Evolutionary conservation across 2,797 vertebrate species (phyloP).

Genomic region (Synaphobranchus kaupii): DNA sequence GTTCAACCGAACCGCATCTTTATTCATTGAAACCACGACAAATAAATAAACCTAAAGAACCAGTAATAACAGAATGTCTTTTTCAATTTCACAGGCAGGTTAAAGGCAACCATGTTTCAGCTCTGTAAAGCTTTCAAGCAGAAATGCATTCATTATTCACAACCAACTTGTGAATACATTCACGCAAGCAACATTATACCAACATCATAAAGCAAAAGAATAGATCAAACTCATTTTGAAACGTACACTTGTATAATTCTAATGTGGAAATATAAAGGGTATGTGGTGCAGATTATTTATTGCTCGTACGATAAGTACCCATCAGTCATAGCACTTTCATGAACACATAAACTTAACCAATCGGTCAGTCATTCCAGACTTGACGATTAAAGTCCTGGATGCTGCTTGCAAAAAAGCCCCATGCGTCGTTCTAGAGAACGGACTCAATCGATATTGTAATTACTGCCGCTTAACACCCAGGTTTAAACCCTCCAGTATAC

Average conservation of each 20-base stretch:
- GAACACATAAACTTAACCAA: background rate
- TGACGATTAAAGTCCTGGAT: constrained; percentile 13
- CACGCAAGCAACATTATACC: background rate
- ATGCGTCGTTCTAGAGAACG: constrained; percentile 18
- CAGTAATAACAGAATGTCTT: background rate
- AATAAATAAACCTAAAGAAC: background rate
- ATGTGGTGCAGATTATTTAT: background rate
- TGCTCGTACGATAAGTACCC: background rate
- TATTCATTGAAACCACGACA: background rate
- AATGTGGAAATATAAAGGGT: background rate
- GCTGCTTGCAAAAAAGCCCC: constrained; percentile 25
- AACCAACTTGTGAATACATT: background rate
- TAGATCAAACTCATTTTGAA: background rate
- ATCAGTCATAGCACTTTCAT: background rate
- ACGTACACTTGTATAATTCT: background rate
- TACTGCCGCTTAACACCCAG: constrained; percentile 21
- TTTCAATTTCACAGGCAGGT: background rate
- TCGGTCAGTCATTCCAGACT: constrained; percentile 14
- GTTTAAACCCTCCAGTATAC: constrained; percentile 2
- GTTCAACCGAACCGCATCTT: background rate
- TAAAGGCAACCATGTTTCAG: background rate
- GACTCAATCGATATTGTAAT: constrained; percentile 40
- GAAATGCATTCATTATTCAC: background rate
- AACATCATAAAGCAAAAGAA: background rate
- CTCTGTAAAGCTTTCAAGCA: background rate